Base-by-base conservation (phyloP, 2,113 vertebrate species). In the Caranx ignobilis region DNA sequence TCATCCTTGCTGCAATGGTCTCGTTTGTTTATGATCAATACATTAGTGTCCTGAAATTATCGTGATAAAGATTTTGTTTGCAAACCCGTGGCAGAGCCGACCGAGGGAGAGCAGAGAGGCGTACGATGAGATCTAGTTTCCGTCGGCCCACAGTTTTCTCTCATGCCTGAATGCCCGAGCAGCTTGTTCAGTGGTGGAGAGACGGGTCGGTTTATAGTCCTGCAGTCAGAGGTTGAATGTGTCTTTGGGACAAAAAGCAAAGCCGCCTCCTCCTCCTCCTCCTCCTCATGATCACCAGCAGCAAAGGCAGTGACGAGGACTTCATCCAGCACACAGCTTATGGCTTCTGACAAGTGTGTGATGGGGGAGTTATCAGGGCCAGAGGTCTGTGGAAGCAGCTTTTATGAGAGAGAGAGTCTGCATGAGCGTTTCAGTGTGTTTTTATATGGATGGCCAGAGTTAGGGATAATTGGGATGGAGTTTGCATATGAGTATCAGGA, bases 301-400 rank as follows among this genome's bases (percentile, higher is more conserved):
- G 84, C 78, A 41, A 71, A 75, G 74, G 72, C 75, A 79, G 64
- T 89, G 92, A 93, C 86, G 72, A 71, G 87, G 74, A 86, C 77
- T 77, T 94, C 87, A 85, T 72, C 71, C 71, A 81, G 83, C 86
- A 11, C 39, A 8, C n/a, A 86, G 87, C 89, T 92, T 92, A 94
- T 92, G 88, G 72, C 88, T 89, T 84, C 61, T 94, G 93, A 94
- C 93, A 94, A 88, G 86, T 89, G 85, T 87, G 86, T 80, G 88
- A 93, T 67, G 79, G 78, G 83, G 86, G 84, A 73, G 85, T 89
- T 89, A 84, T 87, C 77, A 71, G 83, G 67, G 82, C 67, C 89
- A 85, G 78, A 87, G 78, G 81, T 90, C 69, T 56, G 43, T 37
- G 48, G 70, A 75, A 66, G 52, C 32, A 78, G 77, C 47, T 71